A percentile compares a stretch with the other conserved stretches of the same genome.
phyloP scores from a whole-genome alignment of 2,888 invertebrate genomes.

The Ganaspis brasiliensis region DNA sequence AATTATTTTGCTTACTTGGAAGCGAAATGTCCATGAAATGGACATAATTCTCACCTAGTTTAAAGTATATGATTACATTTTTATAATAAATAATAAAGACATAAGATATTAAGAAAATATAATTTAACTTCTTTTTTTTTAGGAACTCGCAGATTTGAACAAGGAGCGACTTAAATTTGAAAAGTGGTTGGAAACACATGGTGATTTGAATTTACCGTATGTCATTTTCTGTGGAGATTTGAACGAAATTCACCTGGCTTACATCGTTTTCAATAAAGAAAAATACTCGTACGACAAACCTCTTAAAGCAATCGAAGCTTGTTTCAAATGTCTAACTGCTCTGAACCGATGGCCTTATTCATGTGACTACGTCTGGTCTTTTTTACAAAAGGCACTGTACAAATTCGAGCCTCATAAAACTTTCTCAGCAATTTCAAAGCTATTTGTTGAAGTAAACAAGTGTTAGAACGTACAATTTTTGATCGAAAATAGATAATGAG shows the following conservation, averaged over 20 bases:
- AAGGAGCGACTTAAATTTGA: not conserved
- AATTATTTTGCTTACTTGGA: no score
- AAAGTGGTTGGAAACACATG: not conserved
- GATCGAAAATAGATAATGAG: not conserved
- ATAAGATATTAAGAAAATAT: not conserved
- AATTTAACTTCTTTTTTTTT: not conserved
- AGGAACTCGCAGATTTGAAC: not conserved
- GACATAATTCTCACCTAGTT: no score
- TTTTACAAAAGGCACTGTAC: slow-evolving; percentile 45
- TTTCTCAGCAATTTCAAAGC: no score
- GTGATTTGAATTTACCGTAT: slow-evolving; percentile 33
- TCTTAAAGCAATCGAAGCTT: slow-evolving; percentile 42
- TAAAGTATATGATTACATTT: no score
- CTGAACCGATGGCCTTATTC: slow-evolving; percentile 33
- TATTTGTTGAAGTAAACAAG: slow-evolving; percentile 43
- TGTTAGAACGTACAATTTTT: no score
- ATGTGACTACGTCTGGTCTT: slow-evolving; percentile 46
- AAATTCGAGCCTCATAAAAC: slow-evolving; percentile 40
- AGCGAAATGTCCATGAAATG: no score
- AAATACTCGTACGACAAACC: slow-evolving; percentile 41
- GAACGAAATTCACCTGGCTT: slow-evolving; percentile 14
- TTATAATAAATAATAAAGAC: no score
- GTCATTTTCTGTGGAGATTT: slow-evolving; percentile 43
- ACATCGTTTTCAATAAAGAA: slow-evolving; percentile 36
- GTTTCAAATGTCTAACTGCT: slow-evolving; percentile 26